Evolutionary conservation across 1,140 invertebrate species (phyloP).

Genomic region (Coenobita brevimanus): DNA sequence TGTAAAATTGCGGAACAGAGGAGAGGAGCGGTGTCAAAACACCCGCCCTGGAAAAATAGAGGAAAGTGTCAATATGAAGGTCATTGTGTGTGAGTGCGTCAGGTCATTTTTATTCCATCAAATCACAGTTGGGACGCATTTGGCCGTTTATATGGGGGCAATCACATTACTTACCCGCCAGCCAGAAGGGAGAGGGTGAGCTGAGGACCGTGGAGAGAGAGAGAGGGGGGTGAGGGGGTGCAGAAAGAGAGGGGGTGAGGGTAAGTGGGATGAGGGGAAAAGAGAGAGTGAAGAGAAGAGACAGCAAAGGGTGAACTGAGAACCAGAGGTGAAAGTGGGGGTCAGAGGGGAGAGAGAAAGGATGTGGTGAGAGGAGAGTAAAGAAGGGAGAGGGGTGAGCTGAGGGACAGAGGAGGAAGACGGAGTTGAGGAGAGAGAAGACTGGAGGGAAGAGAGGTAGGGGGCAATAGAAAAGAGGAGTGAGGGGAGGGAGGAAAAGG

Average conservation of each 20-base stretch:
- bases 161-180: conserved; percentile 56
- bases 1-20: too few species aligned
- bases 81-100: conserved; percentile 41
- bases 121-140: conserved; percentile 67
- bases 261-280: not conserved
- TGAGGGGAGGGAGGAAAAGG: not conserved
- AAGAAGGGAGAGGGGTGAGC: not conserved
- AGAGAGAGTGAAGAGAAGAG: not conserved
- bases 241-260: not conserved
- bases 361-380: not conserved
- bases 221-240: not conserved
- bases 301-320: not conserved
- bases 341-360: not conserved
- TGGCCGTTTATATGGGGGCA: conserved; percentile 66
- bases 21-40: conserved; percentile 4
- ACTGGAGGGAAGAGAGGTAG: not conserved
- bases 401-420: not conserved
- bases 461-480: not conserved
- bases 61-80: conserved; percentile 12
- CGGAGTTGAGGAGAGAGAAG: not conserved
- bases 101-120: conserved; percentile 68
- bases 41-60: not conserved
- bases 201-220: not conserved
- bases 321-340: not conserved
- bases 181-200: conserved; percentile 12